phyloP scores from a whole-genome alignment of 1,140 invertebrate genomes.

The Nylanderia fulva region DNA sequence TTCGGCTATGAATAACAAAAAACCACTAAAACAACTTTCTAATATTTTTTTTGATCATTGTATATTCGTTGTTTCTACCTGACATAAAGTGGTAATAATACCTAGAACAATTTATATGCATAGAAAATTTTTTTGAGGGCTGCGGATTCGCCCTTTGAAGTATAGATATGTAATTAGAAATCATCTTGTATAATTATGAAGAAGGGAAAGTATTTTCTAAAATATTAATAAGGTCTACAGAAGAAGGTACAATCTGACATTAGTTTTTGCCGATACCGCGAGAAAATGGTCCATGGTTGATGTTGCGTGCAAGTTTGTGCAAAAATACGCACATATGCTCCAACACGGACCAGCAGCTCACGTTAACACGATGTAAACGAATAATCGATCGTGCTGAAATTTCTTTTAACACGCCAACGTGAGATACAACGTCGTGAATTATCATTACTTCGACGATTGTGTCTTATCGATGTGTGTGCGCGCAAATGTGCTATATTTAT shows the following conservation, averaged over 20 bases:
- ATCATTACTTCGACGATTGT: slow-evolving; percentile 22
- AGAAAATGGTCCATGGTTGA: background rate
- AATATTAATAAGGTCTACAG: background rate
- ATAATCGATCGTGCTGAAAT: background rate
- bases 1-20: too few relatives aligned
- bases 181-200: background rate
- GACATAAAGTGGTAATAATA: too few relatives aligned
- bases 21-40: too few relatives aligned
- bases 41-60: too few relatives aligned
- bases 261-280: background rate
- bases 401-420: slow-evolving; percentile 28
- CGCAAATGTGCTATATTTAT: slow-evolving; percentile 26
- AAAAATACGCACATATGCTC: slow-evolving; percentile 55
- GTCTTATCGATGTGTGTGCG: slow-evolving; percentile 38
- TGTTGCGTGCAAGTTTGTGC: slow-evolving; percentile 52
- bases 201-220: background rate
- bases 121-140: too few relatives aligned
- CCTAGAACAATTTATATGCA: too few relatives aligned
- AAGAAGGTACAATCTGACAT: background rate
- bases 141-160: too few relatives aligned
- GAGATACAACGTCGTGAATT: slow-evolving; percentile 49
- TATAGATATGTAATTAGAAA: too few relatives aligned
- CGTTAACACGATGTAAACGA: background rate
- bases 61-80: too few relatives aligned
- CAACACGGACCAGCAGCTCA: background rate